Conservation (phyloP, 2,888 invertebrate genomes). For the Diarsia dahlii region DNA sequence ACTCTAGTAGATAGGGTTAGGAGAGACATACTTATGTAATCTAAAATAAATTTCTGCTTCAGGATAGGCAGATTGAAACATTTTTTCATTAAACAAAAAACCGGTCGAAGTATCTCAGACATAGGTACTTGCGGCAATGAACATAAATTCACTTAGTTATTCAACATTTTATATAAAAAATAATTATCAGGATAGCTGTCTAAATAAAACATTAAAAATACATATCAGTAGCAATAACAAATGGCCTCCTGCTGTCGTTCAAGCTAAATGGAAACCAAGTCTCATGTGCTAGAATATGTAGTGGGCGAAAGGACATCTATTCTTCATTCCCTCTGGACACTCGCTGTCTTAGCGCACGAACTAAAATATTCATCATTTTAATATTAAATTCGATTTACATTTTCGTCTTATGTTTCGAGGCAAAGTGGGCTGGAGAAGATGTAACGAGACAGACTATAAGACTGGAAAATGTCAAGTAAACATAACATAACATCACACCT, state of each 20-base stretch:
- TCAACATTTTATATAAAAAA: too few species aligned
- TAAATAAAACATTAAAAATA: constrained; percentile 7
- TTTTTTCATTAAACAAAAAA: too few species aligned
- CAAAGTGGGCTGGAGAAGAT: background rate
- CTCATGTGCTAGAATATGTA: constrained; percentile 28
- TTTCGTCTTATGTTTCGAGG: constrained; percentile 7
- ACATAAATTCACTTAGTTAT: too few species aligned
- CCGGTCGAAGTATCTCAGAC: too few species aligned
- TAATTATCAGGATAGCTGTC: too few species aligned
- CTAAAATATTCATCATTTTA: constrained; percentile 53
- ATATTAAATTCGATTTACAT: constrained; percentile 38
- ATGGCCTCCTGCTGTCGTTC: background rate
- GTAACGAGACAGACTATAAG: background rate
- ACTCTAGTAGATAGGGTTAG: too few species aligned
- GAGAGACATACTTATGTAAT: too few species aligned
- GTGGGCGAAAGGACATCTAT: constrained; percentile 38
- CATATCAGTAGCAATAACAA: background rate
- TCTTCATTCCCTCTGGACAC: constrained; percentile 55
- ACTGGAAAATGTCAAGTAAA: background rate
- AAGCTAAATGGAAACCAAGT: constrained; percentile 17
- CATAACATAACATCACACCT: too few species aligned
- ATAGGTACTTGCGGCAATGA: too few species aligned
- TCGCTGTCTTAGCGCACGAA: constrained; percentile 31
- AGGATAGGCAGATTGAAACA: too few species aligned
- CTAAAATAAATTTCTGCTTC: too few species aligned